Base-by-base conservation (phyloP, 2,797 vertebrate species). In the Gymnoscopelus microlampas region DNA sequence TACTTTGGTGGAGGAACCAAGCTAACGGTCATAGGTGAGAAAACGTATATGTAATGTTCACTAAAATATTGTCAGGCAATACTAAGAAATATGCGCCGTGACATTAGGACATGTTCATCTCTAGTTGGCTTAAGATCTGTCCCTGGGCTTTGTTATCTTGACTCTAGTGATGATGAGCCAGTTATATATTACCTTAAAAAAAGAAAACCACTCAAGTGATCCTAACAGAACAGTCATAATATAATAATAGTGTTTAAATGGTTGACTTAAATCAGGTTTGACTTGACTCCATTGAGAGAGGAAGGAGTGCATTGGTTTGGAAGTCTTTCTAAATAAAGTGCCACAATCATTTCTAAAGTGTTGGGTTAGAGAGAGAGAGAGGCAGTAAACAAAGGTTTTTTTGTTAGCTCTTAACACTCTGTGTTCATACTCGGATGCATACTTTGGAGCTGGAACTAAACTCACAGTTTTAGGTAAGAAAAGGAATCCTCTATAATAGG, bases 381-480 rank as follows among this genome's bases (percentile, higher is more conserved):
- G 19, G 9, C 7, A 2, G 53, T 15, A 35, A 58, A 64, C 10
- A 32, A 60, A 61, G 64, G 11, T 12, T 39, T 70, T 87, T 71
- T 72, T 70, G 62, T 71, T 68, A 50, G 48, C 71, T 59, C 32
- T 35, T 60, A 7, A 64, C 49, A 29, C 78, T 79, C 72, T 82
- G 87, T 89, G 85, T 68, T 83, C 74, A 19, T 67, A 74, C 74
- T 8, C 0, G 0, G 65, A 85, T 85, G 79, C 90, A 71, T 74
- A 19, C 59, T 82, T 95, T 78, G 93, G 94, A 77, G 35, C 72
- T 2, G 94, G 93, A 73, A 94, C 93, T 54, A 92, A 85, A 83
- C 89, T 95, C 73, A 92, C 91, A 0, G 93, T 94, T 85, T 47
- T 44, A 80, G 93, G 93, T 95, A 86, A 93, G 92, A 75, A 80